Evolutionary conservation across 1,140 invertebrate genomes (phyloP), one percentile per base, ranked within the genome.

Genomic region (Heliconius congener): DNA sequence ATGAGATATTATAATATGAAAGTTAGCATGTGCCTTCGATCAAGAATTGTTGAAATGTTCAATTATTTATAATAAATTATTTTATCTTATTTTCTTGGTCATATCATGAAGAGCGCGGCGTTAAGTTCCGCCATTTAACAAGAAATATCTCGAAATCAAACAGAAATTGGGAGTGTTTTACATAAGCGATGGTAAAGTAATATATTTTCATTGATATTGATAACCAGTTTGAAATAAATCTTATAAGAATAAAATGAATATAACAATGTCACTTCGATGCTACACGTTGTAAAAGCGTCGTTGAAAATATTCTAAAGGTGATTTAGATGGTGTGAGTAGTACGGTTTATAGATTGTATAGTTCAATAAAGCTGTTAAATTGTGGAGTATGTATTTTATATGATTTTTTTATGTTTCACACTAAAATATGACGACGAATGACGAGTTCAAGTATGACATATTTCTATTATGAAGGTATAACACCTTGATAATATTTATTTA

Each of bases 221-320:
- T 30, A 66, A 13, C 60, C 60, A 66, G 60, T 66, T 66, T 66
- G 23, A 66, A 66, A 30, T 66, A 66, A 23, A 27, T 66, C 60
- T 66, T 66, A 66, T 30, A 13, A 74, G 37, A 80, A 80, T 80
- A 80, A 80, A 80, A 80, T 72, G 73, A 76, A 70, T 80, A 34
- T 70, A 80, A 80, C 78, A 76, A 80, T 80, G 78, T 80, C 74
- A 73, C 18, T 72, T 19, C 60, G 50, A 52, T 42, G 34, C 42
- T 73, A 46, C 18, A 75, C 70, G 78, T 60, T 75, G 50, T 79
- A 79, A 79, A 76, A 79, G 71, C 66, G 46, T 71, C 77, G 72
- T 66, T 74, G 50, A 57, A 39, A 50, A 74, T 73, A 74, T 75
- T 79, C 13, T 3, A 75, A 79, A 75, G 78, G 78, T 79, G 73